Percentiles rank a stretch among this genome's conserved stretches.
These are phyloP conservation scores for Drosophila buzzatii DNA, from an alignment of 2,888 invertebrate species.

Conservation along the genomic window DNA sequence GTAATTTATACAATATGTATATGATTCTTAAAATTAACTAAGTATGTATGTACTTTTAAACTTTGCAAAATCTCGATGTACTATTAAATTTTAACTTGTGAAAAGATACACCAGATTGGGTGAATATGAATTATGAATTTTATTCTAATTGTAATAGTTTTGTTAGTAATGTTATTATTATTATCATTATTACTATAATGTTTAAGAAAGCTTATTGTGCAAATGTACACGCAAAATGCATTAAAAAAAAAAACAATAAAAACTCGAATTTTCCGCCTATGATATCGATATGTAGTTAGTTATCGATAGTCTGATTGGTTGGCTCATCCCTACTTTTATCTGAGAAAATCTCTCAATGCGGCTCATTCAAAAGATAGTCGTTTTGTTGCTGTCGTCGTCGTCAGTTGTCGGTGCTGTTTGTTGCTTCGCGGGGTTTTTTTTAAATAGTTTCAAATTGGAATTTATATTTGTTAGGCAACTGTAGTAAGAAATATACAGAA, in stretches of 20 bases:
- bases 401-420: slow-evolving; percentile 61
- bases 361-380: slow-evolving; percentile 62
- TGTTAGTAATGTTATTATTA: slow-evolving; percentile 82
- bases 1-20: slow-evolving; percentile 40
- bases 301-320: slow-evolving; percentile 17
- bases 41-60: slow-evolving; percentile 70
- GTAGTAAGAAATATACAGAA: slow-evolving; percentile 35
- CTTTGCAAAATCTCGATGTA: slow-evolving; percentile 79
- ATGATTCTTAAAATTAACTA: slow-evolving; percentile 57
- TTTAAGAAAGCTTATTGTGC: slow-evolving; percentile 77
- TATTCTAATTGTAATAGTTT: slow-evolving; percentile 81
- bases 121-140: slow-evolving; percentile 73
- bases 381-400: slow-evolving; percentile 72
- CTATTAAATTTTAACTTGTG: slow-evolving; percentile 77
- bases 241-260: slow-evolving; percentile 67
- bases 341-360: slow-evolving; percentile 57
- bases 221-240: slow-evolving; percentile 80
- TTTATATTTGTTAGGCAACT: slow-evolving; percentile 47
- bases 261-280: slow-evolving; percentile 28
- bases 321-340: slow-evolving; percentile 52
- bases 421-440: slow-evolving; percentile 67
- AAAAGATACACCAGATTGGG: slow-evolving; percentile 52
- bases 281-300: slow-evolving; percentile 15
- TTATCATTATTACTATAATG: slow-evolving; percentile 73
- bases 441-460: slow-evolving; percentile 62